Conservation (phyloP, 1,140 invertebrate species). For the Acromyrmex charruanus region DNA sequence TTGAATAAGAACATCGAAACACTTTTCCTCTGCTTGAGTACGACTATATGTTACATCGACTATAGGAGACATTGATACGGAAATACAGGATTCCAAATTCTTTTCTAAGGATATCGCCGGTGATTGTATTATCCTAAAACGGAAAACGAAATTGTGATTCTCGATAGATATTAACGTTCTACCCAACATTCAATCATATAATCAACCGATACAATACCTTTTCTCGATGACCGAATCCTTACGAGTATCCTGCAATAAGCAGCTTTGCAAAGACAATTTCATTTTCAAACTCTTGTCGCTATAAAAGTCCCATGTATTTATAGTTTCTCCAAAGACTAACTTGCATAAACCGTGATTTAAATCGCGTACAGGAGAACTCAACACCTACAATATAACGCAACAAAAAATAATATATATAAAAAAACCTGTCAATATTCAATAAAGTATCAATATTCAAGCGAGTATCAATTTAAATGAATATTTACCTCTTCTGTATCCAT, state of each 20-base stretch:
- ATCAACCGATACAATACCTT: conserved; percentile 86
- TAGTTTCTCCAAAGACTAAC: conserved; percentile 91
- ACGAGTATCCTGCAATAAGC: conserved; percentile 91
- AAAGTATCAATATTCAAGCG: not conserved
- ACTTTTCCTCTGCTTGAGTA: conserved; percentile 88
- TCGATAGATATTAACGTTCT: conserved; percentile 20
- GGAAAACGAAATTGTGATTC: conserved; percentile 7
- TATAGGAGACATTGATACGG: conserved; percentile 89
- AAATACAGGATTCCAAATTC: conserved; percentile 88
- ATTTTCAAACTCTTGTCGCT: conserved; percentile 91
- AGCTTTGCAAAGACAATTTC: conserved; percentile 90
- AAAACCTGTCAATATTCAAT: not conserved
- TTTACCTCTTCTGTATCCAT: conserved; percentile 90
- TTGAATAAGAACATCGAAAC: conserved; percentile 91
- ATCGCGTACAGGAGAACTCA: conserved; percentile 92
- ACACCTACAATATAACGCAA: conserved; percentile 82
- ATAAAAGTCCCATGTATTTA: conserved; percentile 88
- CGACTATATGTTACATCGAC: conserved; percentile 89
- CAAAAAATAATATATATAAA: conserved; percentile 10
- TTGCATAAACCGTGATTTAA: conserved; percentile 91
- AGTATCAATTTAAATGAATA: conserved; percentile 7
- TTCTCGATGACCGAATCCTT: conserved; percentile 89
- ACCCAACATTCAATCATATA: not conserved
- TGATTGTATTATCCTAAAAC: conserved; percentile 90
- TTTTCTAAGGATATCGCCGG: conserved; percentile 88